These are phyloP conservation scores for Cephus nigrinus DNA, from an alignment of 2,888 invertebrate species.

Conservation along the genomic window DNA sequence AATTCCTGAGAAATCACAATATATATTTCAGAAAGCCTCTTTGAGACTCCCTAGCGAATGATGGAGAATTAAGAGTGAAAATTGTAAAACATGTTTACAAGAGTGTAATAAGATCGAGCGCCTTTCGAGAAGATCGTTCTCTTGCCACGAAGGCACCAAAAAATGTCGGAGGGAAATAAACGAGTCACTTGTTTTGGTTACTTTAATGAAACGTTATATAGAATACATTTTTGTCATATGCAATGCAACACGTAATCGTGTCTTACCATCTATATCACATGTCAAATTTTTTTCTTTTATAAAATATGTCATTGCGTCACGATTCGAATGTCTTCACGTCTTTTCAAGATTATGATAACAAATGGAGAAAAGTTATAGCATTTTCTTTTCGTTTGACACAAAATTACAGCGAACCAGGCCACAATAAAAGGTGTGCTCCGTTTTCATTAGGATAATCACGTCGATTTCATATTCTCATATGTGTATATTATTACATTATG, in stretches of 20 bases:
- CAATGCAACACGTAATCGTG: constrained; percentile 39
- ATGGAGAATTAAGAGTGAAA: too few species aligned
- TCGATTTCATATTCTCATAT: not conserved
- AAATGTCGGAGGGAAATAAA: not conserved
- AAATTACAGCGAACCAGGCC: constrained; percentile 13
- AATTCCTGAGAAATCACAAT: too few species aligned
- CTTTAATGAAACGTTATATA: constrained; percentile 55
- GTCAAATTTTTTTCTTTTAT: constrained; percentile 36
- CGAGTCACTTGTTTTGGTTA: constrained; percentile 4
- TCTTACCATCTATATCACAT: constrained; percentile 57
- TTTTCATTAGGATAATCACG: not conserved
- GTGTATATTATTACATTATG: not conserved
- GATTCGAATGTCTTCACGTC: constrained; percentile 30
- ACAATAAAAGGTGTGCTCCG: not conserved
- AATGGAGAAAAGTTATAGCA: not conserved
- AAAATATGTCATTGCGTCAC: constrained; percentile 44
- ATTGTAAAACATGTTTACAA: too few species aligned
- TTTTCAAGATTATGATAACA: not conserved
- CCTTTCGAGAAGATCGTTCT: too few species aligned
- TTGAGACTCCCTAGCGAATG: too few species aligned
- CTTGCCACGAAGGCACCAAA: too few species aligned
- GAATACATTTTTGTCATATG: constrained; percentile 45
- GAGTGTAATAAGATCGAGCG: too few species aligned
- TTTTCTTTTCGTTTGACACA: not conserved
- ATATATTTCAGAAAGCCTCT: too few species aligned